Percentiles rank a stretch among this genome's conserved stretches.
Evolutionary conservation across 53 echinoderm and acorn worm genomes (phyloP).

Genomic region (Pentamera pediparva): DNA sequence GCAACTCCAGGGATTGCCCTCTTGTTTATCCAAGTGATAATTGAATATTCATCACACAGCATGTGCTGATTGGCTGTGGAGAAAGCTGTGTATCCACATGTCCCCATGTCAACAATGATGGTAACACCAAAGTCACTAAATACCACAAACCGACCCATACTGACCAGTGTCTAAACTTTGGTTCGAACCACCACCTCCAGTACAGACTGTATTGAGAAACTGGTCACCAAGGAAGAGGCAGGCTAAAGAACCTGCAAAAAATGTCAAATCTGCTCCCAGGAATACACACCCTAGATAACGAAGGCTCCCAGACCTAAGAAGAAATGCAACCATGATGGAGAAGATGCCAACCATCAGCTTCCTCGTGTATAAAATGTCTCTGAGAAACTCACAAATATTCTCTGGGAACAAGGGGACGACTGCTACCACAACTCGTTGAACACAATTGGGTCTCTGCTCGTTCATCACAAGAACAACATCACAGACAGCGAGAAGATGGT

Average conservation of each 20-base stretch:
- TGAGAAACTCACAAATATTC: not conserved
- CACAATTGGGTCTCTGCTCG: not conserved
- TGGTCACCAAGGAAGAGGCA: not conserved
- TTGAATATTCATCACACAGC: not conserved
- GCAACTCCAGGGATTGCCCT: no score
- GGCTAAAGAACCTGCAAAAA: not conserved
- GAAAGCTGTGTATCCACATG: not conserved
- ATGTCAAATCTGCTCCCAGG: not conserved
- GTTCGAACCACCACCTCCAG: not conserved
- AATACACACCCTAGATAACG: not conserved
- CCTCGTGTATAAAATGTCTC: not conserved
- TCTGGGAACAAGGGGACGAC: not conserved
- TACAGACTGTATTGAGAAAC: not conserved
- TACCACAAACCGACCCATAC: conserved; percentile 1
- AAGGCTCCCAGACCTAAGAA: not conserved
- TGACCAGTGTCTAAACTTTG: conserved; percentile 5
- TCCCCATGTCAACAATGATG: not conserved
- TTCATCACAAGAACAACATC: not conserved
- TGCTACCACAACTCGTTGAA: not conserved
- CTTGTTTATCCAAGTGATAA: no score
- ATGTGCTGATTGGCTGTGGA: no score
- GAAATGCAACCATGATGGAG: not conserved
- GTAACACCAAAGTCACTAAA: not conserved
- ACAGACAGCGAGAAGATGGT: not conserved
- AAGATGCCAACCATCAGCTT: not conserved